phyloP scores from a whole-genome alignment of 2,888 invertebrate species.

The Drosophila seclusa region DNA sequence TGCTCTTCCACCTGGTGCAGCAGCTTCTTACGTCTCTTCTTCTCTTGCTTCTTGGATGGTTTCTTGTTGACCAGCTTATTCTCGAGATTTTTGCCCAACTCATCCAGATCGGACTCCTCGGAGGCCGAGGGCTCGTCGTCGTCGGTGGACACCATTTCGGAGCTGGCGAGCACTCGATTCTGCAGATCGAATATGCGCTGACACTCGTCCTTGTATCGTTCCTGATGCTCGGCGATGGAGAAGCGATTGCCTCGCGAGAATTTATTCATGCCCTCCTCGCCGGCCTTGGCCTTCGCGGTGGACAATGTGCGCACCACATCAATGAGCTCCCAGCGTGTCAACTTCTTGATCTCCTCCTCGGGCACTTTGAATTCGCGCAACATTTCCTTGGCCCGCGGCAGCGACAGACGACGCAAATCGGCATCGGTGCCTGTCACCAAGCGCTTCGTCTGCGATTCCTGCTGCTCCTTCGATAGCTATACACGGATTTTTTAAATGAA shows the following conservation, averaged over 20 bases:
- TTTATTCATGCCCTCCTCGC: slow-evolving; percentile 99
- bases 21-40: slow-evolving; percentile 95
- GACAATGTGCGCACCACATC: slow-evolving; percentile 99
- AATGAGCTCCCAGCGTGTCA: slow-evolving; percentile 98
- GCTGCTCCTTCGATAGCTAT: slow-evolving; percentile 93
- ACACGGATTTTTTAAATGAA: background rate
- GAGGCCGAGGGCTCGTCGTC: slow-evolving; percentile 97
- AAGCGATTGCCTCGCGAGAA: slow-evolving; percentile 99
- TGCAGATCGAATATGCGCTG: slow-evolving; percentile 99
- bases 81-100: slow-evolving; percentile 98
- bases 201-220: slow-evolving; percentile 99
- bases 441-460: slow-evolving; percentile 95
- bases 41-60: slow-evolving; percentile 97
- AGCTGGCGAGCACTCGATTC: slow-evolving; percentile 96
- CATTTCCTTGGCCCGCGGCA: slow-evolving; percentile 98
- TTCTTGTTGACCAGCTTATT: slow-evolving; percentile 99
- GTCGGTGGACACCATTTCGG: slow-evolving; percentile 97
- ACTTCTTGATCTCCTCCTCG: slow-evolving; percentile 97
- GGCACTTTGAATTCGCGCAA: slow-evolving; percentile 98
- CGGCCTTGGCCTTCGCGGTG: slow-evolving; percentile 98
- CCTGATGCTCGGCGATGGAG: slow-evolving; percentile 99
- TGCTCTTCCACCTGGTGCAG: slow-evolving; percentile 95
- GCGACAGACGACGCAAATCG: slow-evolving; percentile 96
- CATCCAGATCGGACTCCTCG: slow-evolving; percentile 97
- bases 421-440: slow-evolving; percentile 99